Evolutionary conservation across 1,140 invertebrate species (phyloP).

Genomic region (Ectropis grisescens): DNA sequence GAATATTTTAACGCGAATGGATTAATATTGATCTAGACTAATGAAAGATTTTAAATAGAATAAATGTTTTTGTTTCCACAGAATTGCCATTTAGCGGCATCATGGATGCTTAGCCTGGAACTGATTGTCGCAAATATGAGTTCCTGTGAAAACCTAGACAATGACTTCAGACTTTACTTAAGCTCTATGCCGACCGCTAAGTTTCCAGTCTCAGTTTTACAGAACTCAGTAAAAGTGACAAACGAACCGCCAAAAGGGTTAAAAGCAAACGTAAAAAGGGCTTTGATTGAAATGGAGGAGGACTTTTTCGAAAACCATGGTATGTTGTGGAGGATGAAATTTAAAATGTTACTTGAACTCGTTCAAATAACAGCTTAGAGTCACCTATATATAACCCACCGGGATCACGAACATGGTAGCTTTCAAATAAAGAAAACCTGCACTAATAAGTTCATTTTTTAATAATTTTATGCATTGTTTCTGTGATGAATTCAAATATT

Average conservation of each 20-base stretch:
- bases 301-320: conserved; percentile 87
- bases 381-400: no score
- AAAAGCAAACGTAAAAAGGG: conserved; percentile 83
- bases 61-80: no score
- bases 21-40: no score
- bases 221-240: conserved; percentile 94
- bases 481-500: no score
- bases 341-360: not conserved
- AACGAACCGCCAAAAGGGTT: conserved; percentile 94
- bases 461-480: no score
- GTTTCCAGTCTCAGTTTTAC: conserved; percentile 92
- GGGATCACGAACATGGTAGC: no score
- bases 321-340: no score
- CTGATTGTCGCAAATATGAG: conserved; percentile 70
- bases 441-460: no score
- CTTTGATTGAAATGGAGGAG: conserved; percentile 82
- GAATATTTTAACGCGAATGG: no score
- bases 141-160: conserved; percentile 73
- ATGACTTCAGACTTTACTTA: conserved; percentile 86
- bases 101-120: conserved; percentile 89
- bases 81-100: conserved; percentile 93
- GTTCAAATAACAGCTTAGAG: no score
- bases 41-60: no score
- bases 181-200: conserved; percentile 88
- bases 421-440: no score